Evolutionary conservation across 2,888 invertebrate genomes (phyloP).

Genomic region (Drosophila dives): DNA sequence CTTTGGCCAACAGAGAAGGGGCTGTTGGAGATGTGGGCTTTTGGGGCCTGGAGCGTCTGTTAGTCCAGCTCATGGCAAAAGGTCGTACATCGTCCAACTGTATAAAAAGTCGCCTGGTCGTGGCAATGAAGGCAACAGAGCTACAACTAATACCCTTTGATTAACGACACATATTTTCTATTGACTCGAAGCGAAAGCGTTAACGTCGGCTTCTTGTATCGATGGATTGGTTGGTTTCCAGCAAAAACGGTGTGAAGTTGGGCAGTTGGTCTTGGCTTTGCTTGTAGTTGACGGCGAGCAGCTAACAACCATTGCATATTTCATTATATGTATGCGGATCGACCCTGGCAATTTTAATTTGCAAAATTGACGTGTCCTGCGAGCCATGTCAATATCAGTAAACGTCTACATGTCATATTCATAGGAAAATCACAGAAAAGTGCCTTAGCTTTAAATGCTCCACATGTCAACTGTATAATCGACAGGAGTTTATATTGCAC

Average conservation of each 20-base stretch:
- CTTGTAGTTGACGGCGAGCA: conserved; percentile 32
- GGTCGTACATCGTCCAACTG: conserved; percentile 74
- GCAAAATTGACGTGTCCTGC: conserved; percentile 70
- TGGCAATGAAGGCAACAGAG: conserved; percentile 70
- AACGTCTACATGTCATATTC: conserved; percentile 56
- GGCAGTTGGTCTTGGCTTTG: conserved; percentile 57
- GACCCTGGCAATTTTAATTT: conserved; percentile 73
- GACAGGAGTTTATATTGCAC: not conserved
- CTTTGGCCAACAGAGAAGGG: conserved; percentile 11
- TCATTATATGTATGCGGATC: conserved; percentile 67
- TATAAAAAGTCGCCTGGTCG: conserved; percentile 67
- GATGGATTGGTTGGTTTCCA: conserved; percentile 2
- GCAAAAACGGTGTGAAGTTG: conserved; percentile 64
- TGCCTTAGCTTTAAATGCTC: conserved; percentile 24
- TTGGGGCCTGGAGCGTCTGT: conserved; percentile 38
- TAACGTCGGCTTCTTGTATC: conserved; percentile 9
- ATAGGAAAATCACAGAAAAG: conserved; percentile 59
- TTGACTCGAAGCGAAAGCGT: conserved; percentile 66
- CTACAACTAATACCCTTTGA: conserved; percentile 82
- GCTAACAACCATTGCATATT: conserved; percentile 69
- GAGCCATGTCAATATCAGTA: conserved; percentile 38
- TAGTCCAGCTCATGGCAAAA: conserved; percentile 72
- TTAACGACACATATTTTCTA: conserved; percentile 81
- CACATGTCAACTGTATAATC: not conserved
- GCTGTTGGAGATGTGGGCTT: conserved; percentile 5